These are phyloP conservation scores for Capra hircus DNA, from an alignment of 2,113 vertebrate genomes.

Conservation along the genomic window DNA sequence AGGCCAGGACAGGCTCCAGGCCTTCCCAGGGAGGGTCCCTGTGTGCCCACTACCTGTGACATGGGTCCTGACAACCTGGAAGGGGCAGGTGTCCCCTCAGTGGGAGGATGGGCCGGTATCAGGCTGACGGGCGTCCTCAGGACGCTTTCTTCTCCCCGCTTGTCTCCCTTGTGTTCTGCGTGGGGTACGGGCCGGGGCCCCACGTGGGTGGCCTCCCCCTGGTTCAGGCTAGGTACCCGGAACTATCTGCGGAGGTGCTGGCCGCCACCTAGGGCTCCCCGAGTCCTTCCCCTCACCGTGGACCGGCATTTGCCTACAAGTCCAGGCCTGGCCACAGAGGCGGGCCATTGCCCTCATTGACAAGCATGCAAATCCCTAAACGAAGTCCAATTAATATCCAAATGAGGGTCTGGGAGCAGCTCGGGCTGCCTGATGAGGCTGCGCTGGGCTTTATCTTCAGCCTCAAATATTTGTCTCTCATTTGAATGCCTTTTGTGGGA, in stretches of 20 bases:
- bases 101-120: not conserved
- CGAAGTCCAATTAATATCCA: slow-evolving; percentile 49
- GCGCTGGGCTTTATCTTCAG: not conserved
- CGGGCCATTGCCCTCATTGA: not conserved
- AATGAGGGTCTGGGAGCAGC: slow-evolving; percentile 36
- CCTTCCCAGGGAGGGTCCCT: not conserved
- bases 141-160: not conserved
- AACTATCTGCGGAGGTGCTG: not conserved
- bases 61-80: accelerated
- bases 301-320: not conserved
- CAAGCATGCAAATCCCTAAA: slow-evolving; percentile 65
- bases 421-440: accelerated
- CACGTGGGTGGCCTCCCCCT: accelerated
- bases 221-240: not conserved
- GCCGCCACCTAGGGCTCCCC: not conserved
- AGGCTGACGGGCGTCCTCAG: accelerated
- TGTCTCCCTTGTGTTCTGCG: accelerated
- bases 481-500: slow-evolving; percentile 65
- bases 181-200: not conserved
- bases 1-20: not conserved
- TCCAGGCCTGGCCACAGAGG: too few species aligned
- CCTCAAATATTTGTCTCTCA: slow-evolving; percentile 55
- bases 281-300: not conserved
- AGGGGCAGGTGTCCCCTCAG: not conserved
- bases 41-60: not conserved